Evolutionary conservation across 2,113 vertebrate species (phyloP).

Genomic region (Carettochelys insculpta): DNA sequence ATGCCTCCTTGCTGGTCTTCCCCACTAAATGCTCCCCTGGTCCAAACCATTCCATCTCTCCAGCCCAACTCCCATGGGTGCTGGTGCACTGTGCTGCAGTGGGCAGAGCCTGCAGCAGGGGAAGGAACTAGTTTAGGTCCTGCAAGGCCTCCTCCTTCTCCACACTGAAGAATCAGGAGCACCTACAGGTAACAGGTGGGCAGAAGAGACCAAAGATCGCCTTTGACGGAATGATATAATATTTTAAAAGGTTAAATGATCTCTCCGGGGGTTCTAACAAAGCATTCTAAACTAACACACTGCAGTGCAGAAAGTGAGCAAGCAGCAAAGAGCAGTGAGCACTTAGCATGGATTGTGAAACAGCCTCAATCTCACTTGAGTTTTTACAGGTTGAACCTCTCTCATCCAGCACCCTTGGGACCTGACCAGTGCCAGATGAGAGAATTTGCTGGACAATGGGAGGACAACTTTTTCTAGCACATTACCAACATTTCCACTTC

Average conservation of each 20-base stretch:
- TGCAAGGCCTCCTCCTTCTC: background rate
- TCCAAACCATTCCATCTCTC: background rate
- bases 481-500: no score
- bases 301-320: no score
- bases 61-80: background rate
- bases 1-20: background rate
- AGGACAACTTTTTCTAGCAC: no score
- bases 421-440: no score
- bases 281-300: background rate
- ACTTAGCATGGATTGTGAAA: background rate
- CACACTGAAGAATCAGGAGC: accelerated
- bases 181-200: background rate
- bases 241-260: no score
- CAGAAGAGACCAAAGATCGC: background rate
- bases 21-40: background rate
- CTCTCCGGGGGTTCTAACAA: background rate
- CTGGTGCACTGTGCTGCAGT: accelerated
- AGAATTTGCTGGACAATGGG: no score
- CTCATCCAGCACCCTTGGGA: no score
- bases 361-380: background rate
- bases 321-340: no score
- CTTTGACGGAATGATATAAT: background rate
- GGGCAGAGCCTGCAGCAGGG: background rate
- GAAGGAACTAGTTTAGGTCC: background rate
- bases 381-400: no score